Evolutionary conservation across 2,797 vertebrate genomes (phyloP).

Genomic region (Alcedo atthis): DNA sequence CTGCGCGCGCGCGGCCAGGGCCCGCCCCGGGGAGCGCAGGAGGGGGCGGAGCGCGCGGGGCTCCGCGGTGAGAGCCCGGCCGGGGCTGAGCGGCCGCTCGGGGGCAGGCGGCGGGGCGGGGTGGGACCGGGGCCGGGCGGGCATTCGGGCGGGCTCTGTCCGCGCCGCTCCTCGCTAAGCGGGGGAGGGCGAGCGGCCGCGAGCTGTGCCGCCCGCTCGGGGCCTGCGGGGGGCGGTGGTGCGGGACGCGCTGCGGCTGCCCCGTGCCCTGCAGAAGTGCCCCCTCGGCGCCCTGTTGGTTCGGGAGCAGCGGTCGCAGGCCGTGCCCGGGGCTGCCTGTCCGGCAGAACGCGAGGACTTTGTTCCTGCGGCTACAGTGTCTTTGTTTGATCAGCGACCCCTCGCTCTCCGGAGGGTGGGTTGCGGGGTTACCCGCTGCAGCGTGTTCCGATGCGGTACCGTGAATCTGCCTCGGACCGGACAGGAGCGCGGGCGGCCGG

Average conservation of each 20-base stretch:
- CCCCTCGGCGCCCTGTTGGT: too few relatives aligned
- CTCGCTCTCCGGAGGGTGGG: accelerated
- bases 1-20: background rate
- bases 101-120: background rate
- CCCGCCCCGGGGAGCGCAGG: background rate
- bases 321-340: too few relatives aligned
- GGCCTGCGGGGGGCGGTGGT: background rate
- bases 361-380: accelerated
- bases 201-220: background rate
- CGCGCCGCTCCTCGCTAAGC: background rate
- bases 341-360: accelerated
- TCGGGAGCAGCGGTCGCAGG: accelerated
- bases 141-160: too few relatives aligned
- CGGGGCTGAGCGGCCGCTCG: background rate
- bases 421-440: background rate
- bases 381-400: accelerated
- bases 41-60: background rate
- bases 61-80: background rate
- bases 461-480: accelerated
- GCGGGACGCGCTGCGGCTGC: background rate
- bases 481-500: accelerated
- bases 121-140: background rate
- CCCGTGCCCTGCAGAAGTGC: background rate
- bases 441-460: accelerated
- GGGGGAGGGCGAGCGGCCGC: background rate